Evolutionary conservation across 2,113 vertebrate species (phyloP), one percentile per base, ranked within the genome.

Genomic region (Maccullochella peelii): DNA sequence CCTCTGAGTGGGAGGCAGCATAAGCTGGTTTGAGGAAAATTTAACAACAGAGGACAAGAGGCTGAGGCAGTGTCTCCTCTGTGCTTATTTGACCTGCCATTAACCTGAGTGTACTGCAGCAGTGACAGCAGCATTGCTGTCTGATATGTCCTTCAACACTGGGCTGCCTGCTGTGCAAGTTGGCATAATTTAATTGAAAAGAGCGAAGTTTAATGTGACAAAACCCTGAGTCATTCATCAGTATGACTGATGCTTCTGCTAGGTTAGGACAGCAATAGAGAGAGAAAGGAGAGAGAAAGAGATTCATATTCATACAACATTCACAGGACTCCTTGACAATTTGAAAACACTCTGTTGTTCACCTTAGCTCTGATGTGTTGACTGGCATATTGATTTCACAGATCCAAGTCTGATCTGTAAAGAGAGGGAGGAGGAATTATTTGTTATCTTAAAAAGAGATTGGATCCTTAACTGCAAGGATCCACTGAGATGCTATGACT

Each of bases 221-320:
- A 87, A 93, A 83, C 65, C 86, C 83, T 73, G 78, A 91, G 36
- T 89, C 89, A 88, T 91, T 88, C 85, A 82, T 90, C 89, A 85
- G 38, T 54, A 72, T 80, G 82, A 90, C 85, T 70, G 66, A 76
- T 61, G 55, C 49, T 77, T 71, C 74, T 73, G 73, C 36, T 12
- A 18, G 23, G 4, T 36, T 20, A 50, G 49, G 69, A 54, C 10
- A 76, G 50, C 65, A 50, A n/a, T 12, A 33, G 70, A 73, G 50
- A n/a, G n/a, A 25, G 27, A 30, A 52, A 14, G 58, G 2, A 27
- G 1, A 7, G 33, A 36, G 21, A 33, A 40, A 14, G 18, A 59
- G 49, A 65, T 54, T 30, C 5, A 67, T 66, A 69, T 40, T 63
- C 55, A 73, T 27, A 20, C 16, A 66, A 16, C n/a, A 59, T 55